These are phyloP conservation scores for Choreutis nemorana DNA, from an alignment of 2,888 invertebrate genomes.

Conservation along the genomic window DNA sequence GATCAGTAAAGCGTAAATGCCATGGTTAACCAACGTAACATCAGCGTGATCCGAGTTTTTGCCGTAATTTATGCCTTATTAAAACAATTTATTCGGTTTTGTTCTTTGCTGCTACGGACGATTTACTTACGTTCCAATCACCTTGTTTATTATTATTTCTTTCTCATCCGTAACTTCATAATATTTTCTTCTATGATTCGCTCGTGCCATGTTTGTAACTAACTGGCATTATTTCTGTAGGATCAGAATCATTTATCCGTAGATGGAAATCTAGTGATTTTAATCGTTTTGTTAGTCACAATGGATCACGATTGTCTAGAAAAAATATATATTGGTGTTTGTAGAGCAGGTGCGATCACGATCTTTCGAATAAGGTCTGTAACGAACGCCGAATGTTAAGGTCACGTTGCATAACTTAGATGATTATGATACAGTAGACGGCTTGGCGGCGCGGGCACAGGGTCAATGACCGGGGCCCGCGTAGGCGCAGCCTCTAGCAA, in stretches of 20 bases:
- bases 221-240: too few relatives aligned
- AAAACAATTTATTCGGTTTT: conserved; percentile 55
- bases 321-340: too few relatives aligned
- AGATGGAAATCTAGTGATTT: too few relatives aligned
- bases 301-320: too few relatives aligned
- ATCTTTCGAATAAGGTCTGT: too few relatives aligned
- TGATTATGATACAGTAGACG: conserved; percentile 53
- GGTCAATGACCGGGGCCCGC: conserved; percentile 53
- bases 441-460: conserved; percentile 54
- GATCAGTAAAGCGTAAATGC: conserved; percentile 58
- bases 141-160: conserved; percentile 35
- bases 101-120: conserved; percentile 46
- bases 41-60: conserved; percentile 44
- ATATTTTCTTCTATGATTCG: conserved; percentile 21
- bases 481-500: conserved; percentile 42
- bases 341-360: too few relatives aligned
- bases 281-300: too few relatives aligned
- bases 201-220: conserved; percentile 9
- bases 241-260: too few relatives aligned
- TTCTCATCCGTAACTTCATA: conserved; percentile 38
- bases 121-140: conserved; percentile 41
- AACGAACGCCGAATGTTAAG: conserved; percentile 59
- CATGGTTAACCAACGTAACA: conserved; percentile 60
- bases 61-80: conserved; percentile 52
- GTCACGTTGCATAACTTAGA: conserved; percentile 51